Evolutionary conservation across 2,888 invertebrate species (phyloP), one percentile per base, ranked within the genome.

Genomic region (Thymelicus sylvestris): DNA sequence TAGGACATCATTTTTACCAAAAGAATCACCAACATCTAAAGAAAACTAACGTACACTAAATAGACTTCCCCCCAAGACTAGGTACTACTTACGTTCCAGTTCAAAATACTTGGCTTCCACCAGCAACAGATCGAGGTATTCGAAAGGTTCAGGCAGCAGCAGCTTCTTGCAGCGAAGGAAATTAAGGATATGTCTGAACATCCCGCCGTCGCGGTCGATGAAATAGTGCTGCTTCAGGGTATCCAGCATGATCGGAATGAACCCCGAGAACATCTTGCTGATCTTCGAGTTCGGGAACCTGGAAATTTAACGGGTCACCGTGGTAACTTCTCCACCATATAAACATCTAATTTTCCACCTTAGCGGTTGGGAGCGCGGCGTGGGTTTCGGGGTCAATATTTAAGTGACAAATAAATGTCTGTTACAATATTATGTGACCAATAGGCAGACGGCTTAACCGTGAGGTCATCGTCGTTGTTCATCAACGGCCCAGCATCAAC

Each of bases 191-290:
- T 99, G 98, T 31, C 99, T 96, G 94, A 99, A 99, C 97, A 99
- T 98, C 77, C 97, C 97, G 4, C 99, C 99, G 86, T 99, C 99
- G 64, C 99, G 95, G 94, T 99, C 99, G 81, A 99, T 98, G 94
- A 99, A 99, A 91, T 99, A 99, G 88, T 99, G 99, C 86, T 99
- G 99, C 90, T 99, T 99, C 78, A 99, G 92, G 6, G 98, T 98
- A 88, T 99, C 99, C 88, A 99, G 92, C 15, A 99, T 98, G 78
- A 99, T 98, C 5, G 99, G 99, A 81, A 99, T 98, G 79, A 96
- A 97, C 48, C 99, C 99, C 86, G 98, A 98, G 93, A 99, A 99
- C 88, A 99, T 95, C 92, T 97, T 97, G 13, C 98, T 98, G 78
- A 99, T 94, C 79, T 97, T 95, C 2, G 99, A 99, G 67, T 99